Base-by-base conservation (phyloP, 2,113 vertebrate genomes). In the Microcebus murinus region DNA sequence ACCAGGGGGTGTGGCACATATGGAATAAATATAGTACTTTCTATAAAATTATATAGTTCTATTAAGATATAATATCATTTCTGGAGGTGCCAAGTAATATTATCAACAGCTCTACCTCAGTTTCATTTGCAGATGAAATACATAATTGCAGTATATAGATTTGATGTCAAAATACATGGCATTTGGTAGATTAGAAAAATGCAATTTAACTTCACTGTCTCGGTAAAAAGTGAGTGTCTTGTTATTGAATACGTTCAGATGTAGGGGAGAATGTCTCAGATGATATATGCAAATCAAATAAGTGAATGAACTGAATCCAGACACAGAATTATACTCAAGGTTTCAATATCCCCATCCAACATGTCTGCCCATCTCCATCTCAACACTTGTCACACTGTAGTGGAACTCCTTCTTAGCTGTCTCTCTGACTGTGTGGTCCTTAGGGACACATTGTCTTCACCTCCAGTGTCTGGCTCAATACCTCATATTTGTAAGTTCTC, bases 41-140 rank as follows among this genome's bases (percentile, higher is more conserved):
- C 27, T 81, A 45, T 81, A 70, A 87, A 81, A 92, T 65, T 23
- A 27, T 77, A 57, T 48, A 93, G 21, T 92, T 73, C 17, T 85
- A 55, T 45, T 90, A 92, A 83, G 55, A 90, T 63, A 87, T 48
- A 57, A 39, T 63, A 81, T 81, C 36, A 95, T 86, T 92, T 96
- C 76, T 94, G 9, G 77, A 95, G n/a, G 9, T 96, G 27, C 15
- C 23, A 86, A 79, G 14, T 34, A 94, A 83, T 87, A 65, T 34
- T 71, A 74, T 68, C n/a, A 91, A 83, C 34, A 85, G 59, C 21
- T 71, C 39, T 83, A 48, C 23, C 93, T 92, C 61, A 68, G 8
- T 82, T 95, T 91, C 73, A 93, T 86, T 96, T 86, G 82, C 9
- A 59, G 94, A 86, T 87, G 74, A 96, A 93, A 93, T 71, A 74